A percentile compares a stretch with the other conserved stretches of the same genome.
Evolutionary conservation across 2,888 invertebrate species (phyloP).

Genomic region (Xanthorhoe designata): DNA sequence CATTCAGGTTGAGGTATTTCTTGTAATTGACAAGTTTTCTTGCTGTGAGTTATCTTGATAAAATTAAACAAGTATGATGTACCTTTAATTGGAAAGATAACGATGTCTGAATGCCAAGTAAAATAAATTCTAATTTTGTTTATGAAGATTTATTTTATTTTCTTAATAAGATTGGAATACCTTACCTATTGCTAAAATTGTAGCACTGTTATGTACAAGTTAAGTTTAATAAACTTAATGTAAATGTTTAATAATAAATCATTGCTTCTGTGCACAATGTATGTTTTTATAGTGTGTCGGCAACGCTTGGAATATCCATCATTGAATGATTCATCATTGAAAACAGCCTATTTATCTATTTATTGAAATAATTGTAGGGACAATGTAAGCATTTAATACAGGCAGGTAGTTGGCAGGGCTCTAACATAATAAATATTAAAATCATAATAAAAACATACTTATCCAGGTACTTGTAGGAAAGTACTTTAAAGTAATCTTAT

Average conservation of each 20-base stretch:
- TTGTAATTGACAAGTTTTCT: constrained; percentile 8
- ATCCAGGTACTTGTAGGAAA: no score
- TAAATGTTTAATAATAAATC: constrained; percentile 4
- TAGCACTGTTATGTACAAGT: not conserved
- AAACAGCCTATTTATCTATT: not conserved
- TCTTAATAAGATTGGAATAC: no score
- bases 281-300: constrained; percentile 6
- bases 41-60: constrained; percentile 6
- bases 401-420: no score
- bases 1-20: constrained; percentile 26
- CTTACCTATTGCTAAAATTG: not conserved
- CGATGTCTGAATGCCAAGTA: not conserved
- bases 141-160: not conserved
- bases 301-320: not conserved
- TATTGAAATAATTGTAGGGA: no score
- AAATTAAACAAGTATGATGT: not conserved
- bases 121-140: not conserved
- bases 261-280: constrained; percentile 10
- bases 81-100: not conserved
- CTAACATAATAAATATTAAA: no score
- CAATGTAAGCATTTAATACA: no score
- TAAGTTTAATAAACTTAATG: constrained; percentile 1
- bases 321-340: constrained; percentile 3
- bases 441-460: no score
- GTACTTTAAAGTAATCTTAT: no score